These are phyloP conservation scores for Melinopterus prodromus DNA, from an alignment of 2,888 invertebrate species.

Conservation along the genomic window DNA sequence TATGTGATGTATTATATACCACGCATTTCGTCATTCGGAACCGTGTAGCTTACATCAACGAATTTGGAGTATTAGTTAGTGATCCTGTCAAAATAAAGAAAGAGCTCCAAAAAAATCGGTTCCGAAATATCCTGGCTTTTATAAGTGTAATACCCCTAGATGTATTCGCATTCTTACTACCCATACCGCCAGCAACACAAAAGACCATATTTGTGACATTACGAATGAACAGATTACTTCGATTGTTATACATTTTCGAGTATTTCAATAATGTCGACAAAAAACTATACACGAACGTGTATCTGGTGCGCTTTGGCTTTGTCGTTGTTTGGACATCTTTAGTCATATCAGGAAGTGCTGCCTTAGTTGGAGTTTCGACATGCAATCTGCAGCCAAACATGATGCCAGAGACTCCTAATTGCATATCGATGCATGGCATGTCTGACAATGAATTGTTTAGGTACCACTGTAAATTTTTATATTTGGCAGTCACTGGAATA, in stretches of 20 bases:
- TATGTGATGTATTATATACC: conserved; percentile 36
- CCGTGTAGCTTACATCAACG: conserved; percentile 36
- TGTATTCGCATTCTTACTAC: conserved; percentile 32
- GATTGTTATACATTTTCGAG: conserved; percentile 31
- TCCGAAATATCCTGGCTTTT: conserved; percentile 30
- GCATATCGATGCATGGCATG: conserved; percentile 14
- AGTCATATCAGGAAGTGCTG: conserved; percentile 22
- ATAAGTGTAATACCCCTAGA: conserved; percentile 38
- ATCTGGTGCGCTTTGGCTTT: conserved; percentile 22
- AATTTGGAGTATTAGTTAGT: conserved; percentile 31
- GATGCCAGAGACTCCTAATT: conserved; percentile 24
- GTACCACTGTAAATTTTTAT: conserved; percentile 19
- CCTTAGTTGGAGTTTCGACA: conserved; percentile 28
- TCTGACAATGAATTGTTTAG: not conserved
- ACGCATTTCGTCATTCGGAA: conserved; percentile 33
- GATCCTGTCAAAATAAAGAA: conserved; percentile 32
- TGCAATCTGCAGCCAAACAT: conserved; percentile 24
- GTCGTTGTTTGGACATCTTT: conserved; percentile 29
- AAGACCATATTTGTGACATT: conserved; percentile 24
- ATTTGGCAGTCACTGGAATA: conserved; percentile 22
- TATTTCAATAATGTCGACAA: conserved; percentile 26
- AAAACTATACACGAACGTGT: conserved; percentile 31
- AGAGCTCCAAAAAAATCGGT: conserved; percentile 8
- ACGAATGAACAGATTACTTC: conserved; percentile 35
- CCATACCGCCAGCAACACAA: not conserved